Conservation (phyloP, 2,888 invertebrate genomes). For the Xylota sylvarum region DNA sequence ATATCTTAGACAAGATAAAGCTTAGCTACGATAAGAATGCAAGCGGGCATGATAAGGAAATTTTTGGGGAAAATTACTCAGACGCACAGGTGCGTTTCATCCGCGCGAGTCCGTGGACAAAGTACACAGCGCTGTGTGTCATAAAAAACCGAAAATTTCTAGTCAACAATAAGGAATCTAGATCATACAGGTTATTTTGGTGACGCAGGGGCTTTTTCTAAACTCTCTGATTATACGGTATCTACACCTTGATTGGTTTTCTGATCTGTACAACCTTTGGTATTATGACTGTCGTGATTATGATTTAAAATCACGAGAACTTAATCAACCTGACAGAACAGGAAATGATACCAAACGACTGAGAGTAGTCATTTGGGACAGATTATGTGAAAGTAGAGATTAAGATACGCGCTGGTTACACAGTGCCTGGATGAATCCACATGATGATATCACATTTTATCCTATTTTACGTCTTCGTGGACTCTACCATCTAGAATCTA, state of each 20-base stretch:
- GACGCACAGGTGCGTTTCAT: background rate
- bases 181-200: background rate
- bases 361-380: too few species aligned
- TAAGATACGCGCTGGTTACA: too few species aligned
- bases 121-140: background rate
- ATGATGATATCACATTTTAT: too few species aligned
- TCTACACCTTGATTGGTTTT: background rate
- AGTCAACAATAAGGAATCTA: background rate
- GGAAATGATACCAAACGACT: too few species aligned
- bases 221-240: background rate
- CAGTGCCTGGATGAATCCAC: too few species aligned
- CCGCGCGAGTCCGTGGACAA: background rate
- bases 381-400: too few species aligned
- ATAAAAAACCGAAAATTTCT: background rate
- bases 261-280: background rate
- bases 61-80: conserved; percentile 4
- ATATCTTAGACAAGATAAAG: conserved; percentile 8
- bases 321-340: too few species aligned
- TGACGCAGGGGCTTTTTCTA: background rate
- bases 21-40: background rate
- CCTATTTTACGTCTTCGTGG: too few species aligned
- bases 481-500: too few species aligned
- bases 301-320: background rate
- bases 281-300: background rate
- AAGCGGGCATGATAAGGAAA: background rate